These are phyloP conservation scores for Gisinianus flammeolus DNA, from an alignment of 2,888 invertebrate species.

Conservation along the genomic window DNA sequence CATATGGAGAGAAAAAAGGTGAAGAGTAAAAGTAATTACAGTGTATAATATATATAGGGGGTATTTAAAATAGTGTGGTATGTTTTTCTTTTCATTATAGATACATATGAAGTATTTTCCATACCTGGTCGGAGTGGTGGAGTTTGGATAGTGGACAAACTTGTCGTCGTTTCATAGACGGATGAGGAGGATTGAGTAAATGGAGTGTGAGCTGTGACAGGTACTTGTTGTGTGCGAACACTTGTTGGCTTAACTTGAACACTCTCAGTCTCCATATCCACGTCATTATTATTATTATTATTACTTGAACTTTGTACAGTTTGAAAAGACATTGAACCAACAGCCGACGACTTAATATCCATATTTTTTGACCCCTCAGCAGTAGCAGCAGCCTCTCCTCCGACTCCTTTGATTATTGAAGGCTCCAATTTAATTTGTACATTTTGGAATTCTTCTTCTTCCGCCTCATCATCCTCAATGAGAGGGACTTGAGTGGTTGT, in stretches of 20 bases:
- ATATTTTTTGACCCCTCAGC: slow-evolving; percentile 22
- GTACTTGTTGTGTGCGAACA: slow-evolving; percentile 33
- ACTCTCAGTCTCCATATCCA: neutral
- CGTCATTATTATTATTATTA: too few relatives aligned
- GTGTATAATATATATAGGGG: too few relatives aligned
- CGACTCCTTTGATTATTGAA: neutral
- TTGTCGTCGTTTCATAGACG: neutral
- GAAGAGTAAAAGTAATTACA: too few relatives aligned
- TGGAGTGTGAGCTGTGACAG: slow-evolving; percentile 31
- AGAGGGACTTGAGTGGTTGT: neutral
- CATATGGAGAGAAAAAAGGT: too few relatives aligned
- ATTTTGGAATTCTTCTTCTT: slow-evolving; percentile 26
- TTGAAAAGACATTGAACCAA: neutral
- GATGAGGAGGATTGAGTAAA: neutral
- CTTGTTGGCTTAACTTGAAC: slow-evolving; percentile 25
- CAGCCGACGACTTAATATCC: slow-evolving; percentile 35
- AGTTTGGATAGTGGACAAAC: slow-evolving; percentile 42
- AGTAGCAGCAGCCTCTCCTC: neutral
- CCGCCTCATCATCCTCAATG: slow-evolving; percentile 37
- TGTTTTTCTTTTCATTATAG: too few relatives aligned
- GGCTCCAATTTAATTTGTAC: neutral
- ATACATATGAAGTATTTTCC: too few relatives aligned
- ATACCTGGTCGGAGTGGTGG: slow-evolving; percentile 57
- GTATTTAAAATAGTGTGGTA: too few relatives aligned
- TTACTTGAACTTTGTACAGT: slow-evolving; percentile 4